phyloP scores from a whole-genome alignment of 2,888 invertebrate species.

The Sipha maydis region DNA sequence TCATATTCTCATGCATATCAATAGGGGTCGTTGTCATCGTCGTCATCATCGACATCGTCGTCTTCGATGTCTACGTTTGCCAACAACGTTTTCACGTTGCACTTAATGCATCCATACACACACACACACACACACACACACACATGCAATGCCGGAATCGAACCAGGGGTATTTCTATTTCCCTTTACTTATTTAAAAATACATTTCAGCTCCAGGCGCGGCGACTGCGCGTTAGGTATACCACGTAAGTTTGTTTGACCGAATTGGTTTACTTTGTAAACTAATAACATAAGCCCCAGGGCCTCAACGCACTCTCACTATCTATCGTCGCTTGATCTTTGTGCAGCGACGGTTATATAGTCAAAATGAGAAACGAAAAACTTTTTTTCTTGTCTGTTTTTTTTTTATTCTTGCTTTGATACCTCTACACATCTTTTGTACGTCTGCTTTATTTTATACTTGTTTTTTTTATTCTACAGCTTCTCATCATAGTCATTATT shows the following conservation, averaged over 20 bases:
- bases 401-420: not conserved
- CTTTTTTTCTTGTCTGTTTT: slow-evolving; percentile 1
- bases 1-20: slow-evolving; percentile 59
- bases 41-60: slow-evolving; percentile 8
- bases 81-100: slow-evolving; percentile 22
- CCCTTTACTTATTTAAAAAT: slow-evolving; percentile 54
- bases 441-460: not conserved
- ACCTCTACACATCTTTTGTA: not conserved
- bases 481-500: not conserved
- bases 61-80: not conserved
- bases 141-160: slow-evolving; percentile 9
- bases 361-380: slow-evolving; percentile 26
- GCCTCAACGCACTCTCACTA: not conserved
- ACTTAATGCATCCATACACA: not conserved
- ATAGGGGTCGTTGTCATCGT: slow-evolving; percentile 22
- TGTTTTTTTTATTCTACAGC: not conserved
- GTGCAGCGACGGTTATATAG: not conserved
- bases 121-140: not conserved
- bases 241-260: slow-evolving; percentile 47
- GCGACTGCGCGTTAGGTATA: not conserved
- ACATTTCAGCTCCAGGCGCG: slow-evolving; percentile 39
- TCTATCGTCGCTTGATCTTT: not conserved
- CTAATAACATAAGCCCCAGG: slow-evolving; percentile 54
- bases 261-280: slow-evolving; percentile 61
- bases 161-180: slow-evolving; percentile 32